These are phyloP conservation scores for Serinus canaria DNA, from an alignment of 2,113 vertebrate genomes.

Conservation along the genomic window DNA sequence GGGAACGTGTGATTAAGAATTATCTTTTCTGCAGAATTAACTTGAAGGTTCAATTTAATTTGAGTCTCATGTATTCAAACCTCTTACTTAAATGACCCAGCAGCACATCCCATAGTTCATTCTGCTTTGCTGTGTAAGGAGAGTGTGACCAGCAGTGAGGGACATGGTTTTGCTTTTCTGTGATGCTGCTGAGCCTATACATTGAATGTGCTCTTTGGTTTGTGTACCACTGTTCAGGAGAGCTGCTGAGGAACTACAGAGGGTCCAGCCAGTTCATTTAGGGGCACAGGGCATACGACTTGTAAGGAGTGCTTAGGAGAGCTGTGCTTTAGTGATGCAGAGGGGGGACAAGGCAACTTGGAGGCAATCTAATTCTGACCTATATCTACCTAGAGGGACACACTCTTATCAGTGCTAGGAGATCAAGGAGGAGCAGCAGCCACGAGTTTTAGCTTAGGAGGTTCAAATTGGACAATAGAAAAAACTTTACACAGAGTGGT, in stretches of 20 bases:
- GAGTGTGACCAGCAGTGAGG: background rate
- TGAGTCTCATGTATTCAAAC: background rate
- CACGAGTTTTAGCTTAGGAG: background rate
- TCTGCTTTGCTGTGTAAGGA: background rate
- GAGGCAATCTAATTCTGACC: background rate
- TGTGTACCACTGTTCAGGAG: background rate
- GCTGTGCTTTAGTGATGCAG: background rate
- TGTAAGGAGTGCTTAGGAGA: background rate
- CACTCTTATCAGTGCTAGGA: background rate
- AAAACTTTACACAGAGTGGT: background rate
- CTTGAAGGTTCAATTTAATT: background rate
- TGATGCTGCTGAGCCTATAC: background rate
- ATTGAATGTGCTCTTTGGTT: background rate
- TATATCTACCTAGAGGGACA: background rate
- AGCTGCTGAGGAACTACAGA: background rate
- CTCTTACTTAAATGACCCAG: background rate
- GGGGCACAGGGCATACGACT: rapidly evolving
- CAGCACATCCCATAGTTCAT: background rate
- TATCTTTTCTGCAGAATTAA: background rate
- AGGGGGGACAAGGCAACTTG: background rate
- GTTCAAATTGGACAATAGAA: background rate
- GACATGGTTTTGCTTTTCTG: background rate
- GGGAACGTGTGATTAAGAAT: background rate
- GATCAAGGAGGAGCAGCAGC: background rate
- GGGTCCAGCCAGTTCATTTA: background rate